A percentile compares a stretch with the other conserved stretches of the same genome.
phyloP scores from a whole-genome alignment of 2,888 invertebrate species.

The Eupelmus urozonus region DNA sequence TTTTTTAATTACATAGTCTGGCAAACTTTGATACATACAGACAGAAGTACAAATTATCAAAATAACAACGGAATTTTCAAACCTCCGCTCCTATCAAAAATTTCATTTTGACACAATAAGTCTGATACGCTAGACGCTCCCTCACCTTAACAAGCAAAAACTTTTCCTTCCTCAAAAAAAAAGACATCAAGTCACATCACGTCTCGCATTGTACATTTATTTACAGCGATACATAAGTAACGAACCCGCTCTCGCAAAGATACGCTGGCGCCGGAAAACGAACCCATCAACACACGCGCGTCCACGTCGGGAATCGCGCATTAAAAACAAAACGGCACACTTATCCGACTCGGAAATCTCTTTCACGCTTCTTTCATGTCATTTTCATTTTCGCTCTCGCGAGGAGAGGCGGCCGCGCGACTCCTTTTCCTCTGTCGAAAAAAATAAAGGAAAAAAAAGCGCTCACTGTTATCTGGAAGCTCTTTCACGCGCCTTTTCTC shows the following conservation, averaged over 20 bases:
- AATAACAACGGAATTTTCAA: too few species aligned
- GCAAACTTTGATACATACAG: too few species aligned
- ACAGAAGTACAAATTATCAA: too few species aligned
- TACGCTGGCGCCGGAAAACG: neutral
- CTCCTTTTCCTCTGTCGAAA: constrained; percentile 17
- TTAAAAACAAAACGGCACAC: constrained; percentile 50
- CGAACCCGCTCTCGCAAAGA: neutral
- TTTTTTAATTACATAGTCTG: too few species aligned
- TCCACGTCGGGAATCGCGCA: neutral
- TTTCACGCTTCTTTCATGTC: constrained; percentile 52
- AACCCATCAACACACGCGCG: neutral
- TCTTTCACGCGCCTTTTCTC: constrained; percentile 26
- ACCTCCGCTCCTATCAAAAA: too few species aligned
- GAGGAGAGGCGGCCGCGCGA: neutral
- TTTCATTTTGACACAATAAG: neutral
- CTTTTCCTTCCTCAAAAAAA: neutral
- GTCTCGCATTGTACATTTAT: neutral
- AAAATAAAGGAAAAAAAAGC: constrained; percentile 1
- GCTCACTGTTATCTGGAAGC: constrained; percentile 22
- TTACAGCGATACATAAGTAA: constrained; percentile 24
- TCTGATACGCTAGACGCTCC: neutral
- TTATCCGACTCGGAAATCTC: constrained; percentile 47
- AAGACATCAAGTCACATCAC: neutral
- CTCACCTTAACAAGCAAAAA: neutral
- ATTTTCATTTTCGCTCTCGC: constrained; percentile 45